Conservation (phyloP, 2,113 vertebrate genomes). For the Fregetta grallaria region DNA sequence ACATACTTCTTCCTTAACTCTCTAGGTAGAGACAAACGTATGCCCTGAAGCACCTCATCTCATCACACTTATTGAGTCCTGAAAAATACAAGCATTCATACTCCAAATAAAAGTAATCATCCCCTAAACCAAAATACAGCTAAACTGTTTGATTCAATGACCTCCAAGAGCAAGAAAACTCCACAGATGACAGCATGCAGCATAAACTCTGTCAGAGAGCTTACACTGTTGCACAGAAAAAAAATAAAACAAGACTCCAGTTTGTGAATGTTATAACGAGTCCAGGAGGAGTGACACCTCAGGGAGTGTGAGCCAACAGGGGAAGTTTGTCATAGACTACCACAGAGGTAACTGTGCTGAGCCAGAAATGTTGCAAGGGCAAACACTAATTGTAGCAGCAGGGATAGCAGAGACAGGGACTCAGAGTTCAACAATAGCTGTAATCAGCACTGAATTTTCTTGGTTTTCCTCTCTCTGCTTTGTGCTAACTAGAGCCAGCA, state of each 20-base stretch:
- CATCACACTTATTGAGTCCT: neutral
- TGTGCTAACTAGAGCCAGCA: constrained; percentile 32
- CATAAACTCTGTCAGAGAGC: neutral
- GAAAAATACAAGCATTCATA: neutral
- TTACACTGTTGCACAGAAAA: neutral
- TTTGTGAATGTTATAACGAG: neutral
- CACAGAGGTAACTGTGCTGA: neutral
- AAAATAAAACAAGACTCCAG: neutral
- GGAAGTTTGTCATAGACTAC: neutral
- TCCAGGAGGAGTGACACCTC: neutral
- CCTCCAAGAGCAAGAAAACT: neutral
- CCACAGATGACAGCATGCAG: neutral
- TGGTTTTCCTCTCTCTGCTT: neutral
- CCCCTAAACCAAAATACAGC: neutral
- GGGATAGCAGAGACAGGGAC: neutral
- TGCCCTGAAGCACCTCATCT: neutral
- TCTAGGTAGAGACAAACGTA: neutral
- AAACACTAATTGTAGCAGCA: constrained; percentile 1
- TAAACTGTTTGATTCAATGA: neutral
- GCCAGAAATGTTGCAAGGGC: neutral
- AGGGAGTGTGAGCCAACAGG: neutral
- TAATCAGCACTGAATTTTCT: neutral
- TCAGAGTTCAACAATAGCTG: neutral
- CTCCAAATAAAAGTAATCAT: neutral
- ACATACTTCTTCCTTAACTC: neutral